Percentiles rank a stretch among this genome's conserved stretches.
These are phyloP conservation scores for Macropus fuliginosus DNA, from an alignment of 2,797 vertebrate species.

Conservation along the genomic window DNA sequence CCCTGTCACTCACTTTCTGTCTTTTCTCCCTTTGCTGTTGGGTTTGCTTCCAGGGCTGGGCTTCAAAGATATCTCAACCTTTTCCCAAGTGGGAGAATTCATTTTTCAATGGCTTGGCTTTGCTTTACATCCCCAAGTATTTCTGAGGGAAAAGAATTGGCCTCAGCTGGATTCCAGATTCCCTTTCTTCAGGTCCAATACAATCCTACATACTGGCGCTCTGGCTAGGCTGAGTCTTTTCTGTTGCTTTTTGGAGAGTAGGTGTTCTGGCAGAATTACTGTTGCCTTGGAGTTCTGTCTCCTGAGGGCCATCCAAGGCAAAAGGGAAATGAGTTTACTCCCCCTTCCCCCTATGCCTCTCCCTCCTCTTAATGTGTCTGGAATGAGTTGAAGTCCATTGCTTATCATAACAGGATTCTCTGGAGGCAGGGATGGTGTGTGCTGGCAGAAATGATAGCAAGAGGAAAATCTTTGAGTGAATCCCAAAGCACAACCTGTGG, in stretches of 20 bases:
- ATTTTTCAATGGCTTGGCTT: background rate
- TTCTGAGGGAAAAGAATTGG: background rate
- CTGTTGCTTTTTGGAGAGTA: background rate
- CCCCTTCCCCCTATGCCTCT: background rate
- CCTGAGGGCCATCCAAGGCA: background rate
- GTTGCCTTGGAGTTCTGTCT: background rate
- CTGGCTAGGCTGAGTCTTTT: background rate
- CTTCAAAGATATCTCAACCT: background rate
- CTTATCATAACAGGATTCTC: background rate
- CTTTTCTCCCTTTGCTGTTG: background rate
- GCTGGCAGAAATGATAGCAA: background rate
- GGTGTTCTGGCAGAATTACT: background rate
- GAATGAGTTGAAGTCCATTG: background rate
- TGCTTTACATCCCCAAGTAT: background rate
- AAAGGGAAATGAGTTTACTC: background rate
- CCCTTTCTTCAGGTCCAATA: background rate
- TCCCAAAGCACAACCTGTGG: background rate
- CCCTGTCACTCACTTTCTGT: background rate
- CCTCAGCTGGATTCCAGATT: background rate
- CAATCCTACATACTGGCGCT: background rate
- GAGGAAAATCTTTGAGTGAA: background rate
- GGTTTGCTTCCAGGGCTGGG: background rate
- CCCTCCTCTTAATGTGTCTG: background rate
- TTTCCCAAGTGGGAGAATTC: background rate
- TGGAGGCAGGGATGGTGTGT: background rate